Base-by-base conservation (phyloP, 2,888 invertebrate species). In the Candidula unifasciata region DNA sequence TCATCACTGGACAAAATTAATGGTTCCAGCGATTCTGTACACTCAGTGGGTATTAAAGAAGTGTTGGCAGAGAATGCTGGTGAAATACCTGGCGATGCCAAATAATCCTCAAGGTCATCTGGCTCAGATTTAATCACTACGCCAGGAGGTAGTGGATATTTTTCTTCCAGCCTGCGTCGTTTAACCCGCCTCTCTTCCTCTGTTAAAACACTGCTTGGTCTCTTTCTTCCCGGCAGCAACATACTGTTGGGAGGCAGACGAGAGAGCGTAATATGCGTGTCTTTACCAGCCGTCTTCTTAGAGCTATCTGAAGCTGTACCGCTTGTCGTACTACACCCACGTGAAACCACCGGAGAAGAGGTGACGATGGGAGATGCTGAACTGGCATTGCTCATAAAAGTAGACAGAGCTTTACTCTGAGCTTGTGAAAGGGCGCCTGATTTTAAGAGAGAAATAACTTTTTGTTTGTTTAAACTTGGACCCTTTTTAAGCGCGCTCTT, bases 81-180 rank as follows among this genome's bases (percentile, higher is more conserved):
- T 60, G 76, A 68, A n/a, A n/a, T 68, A 33, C 16, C 74, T 6
- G 66, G 6, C 21, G 18, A n/a, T 52, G 33, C 73, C 16, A 60
- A 5, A 24, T 30, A 66, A 66, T 80, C 73, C 3, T 52, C 66
- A 10, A 44, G 37, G 27, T 60, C 68, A 54, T 81, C 81, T 24
- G 77, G 81, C n/a, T 85, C 85, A 37, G 57, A 68, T 81, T 85
- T 85, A 18, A 85, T 85, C 3, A 85, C 33, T 35, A 85, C 52
- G 27, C 85, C 85, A 37, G 85, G 77, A 0, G 85, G 85, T 8
- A 85, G 85, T 13, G 85, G 85, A 54, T 85, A 85, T 44, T 81
- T 85, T 33, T 54, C 81, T 57, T 85, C 85, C 37, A 85, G 33
- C 44, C 44, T 81, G 10, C 66, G 27, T 60, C 85, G 64, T 57